Base-by-base conservation (phyloP, 2,797 vertebrate genomes). In the Salmo trutta region DNA sequence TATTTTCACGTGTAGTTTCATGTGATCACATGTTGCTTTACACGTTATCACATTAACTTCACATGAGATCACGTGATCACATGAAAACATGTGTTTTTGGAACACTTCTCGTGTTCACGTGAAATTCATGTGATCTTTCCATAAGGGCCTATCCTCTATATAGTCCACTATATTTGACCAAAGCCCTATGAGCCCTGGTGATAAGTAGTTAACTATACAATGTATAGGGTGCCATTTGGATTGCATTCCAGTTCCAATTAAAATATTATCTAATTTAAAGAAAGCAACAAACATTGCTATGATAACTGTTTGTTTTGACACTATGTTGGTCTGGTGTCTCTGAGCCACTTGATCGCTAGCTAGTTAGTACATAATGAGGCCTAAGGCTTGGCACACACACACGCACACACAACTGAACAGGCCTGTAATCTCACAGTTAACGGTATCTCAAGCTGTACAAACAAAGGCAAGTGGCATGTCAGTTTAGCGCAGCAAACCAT, bases 381-480 rank as follows among this genome's bases (percentile, higher is more conserved):
- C 24, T 29, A 56, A 54, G 52, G 27, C 24, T 73, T 73, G 52
- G 5, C 65, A 73, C 47, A 73, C 56, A 53, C 41, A 31, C 74
- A 66, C 12, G 19, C 21, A 24, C 36, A 8, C 54, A 41, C 31
- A 73, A 10, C 27, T 10, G 33, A 5, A 59, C 24, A 73, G 24
- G 33, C 52, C 64, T 21, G 4, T 21, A 65, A 56, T 21, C 33
- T 16, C 66, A 54, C 65, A 76, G 54, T 79, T 70, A 70, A 54
- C 17, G 70, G 12, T 72, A 84, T 76, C 79, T 65, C 78, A 83
- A 86, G 87, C 85, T 89, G 83, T 79, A 86, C 82, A 88, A 88
- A 91, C 88, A 89, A 74, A 19, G 75, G 74, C 80, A 79, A 72
- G 77, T 83, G 82, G 80, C 82, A 81, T 85, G 80, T 88, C 81